A percentile compares a stretch with the other conserved stretches of the same genome.
These are phyloP conservation scores for Pithys albifrons DNA, from an alignment of 2,113 vertebrate species.

Conservation along the genomic window DNA sequence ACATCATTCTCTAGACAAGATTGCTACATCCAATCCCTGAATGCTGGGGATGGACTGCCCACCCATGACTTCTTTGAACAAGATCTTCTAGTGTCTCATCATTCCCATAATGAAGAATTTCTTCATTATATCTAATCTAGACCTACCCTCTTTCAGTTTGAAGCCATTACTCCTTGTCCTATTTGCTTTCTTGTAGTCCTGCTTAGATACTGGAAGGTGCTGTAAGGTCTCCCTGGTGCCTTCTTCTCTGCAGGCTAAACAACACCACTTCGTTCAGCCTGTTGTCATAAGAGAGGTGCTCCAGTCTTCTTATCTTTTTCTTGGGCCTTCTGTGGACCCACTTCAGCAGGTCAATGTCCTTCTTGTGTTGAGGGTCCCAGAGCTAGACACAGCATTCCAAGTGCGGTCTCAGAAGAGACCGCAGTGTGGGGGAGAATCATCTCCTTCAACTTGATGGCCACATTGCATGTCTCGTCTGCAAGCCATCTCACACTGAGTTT, in stretches of 20 bases:
- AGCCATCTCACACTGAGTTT: background rate
- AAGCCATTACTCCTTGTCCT: background rate
- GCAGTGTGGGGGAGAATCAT: background rate
- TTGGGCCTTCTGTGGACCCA: background rate
- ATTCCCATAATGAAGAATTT: background rate
- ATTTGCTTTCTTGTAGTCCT: background rate
- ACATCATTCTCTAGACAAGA: background rate
- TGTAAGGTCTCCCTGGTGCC: background rate
- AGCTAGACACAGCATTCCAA: background rate
- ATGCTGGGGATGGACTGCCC: background rate
- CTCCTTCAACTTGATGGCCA: background rate
- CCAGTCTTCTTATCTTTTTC: background rate
- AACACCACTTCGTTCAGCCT: background rate
- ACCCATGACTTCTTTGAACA: background rate
- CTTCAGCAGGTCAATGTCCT: background rate
- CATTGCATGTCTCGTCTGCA: background rate
- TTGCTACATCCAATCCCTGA: background rate
- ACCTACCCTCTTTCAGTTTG: background rate
- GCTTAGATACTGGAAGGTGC: background rate
- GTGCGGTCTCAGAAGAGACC: background rate
- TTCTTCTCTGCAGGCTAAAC: background rate
- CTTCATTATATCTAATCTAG: background rate
- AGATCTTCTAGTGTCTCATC: background rate
- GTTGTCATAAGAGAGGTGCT: background rate
- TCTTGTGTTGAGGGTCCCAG: background rate